Percentiles rank a stretch among this genome's conserved stretches.
Conservation (phyloP, 2,797 vertebrate genomes). For the Hoplostethus atlanticus region DNA sequence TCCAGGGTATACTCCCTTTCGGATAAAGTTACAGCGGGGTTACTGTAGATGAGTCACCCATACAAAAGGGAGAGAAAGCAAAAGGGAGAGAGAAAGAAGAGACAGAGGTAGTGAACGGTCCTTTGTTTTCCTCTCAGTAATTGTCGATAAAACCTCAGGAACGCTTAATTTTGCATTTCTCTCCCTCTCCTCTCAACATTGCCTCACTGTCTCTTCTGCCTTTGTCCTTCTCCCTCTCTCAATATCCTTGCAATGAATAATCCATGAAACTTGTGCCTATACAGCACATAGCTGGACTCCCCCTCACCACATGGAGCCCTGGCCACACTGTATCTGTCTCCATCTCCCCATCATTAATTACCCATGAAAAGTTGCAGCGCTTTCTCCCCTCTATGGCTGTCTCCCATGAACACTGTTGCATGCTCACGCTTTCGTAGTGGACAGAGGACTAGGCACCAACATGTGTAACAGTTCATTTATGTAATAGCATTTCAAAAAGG, state of each 20-base stretch:
- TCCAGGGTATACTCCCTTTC: constrained; percentile 23
- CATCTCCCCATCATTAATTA: constrained; percentile 60
- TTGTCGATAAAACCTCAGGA: constrained; percentile 58
- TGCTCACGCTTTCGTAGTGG: background rate
- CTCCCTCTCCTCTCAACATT: constrained; percentile 24
- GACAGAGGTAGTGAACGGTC: background rate
- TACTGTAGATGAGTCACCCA: constrained; percentile 15
- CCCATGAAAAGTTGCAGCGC: constrained; percentile 59
- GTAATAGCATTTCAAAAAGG: background rate
- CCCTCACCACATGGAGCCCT: constrained; percentile 27
- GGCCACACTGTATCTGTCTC: constrained; percentile 40
- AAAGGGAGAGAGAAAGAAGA: constrained; percentile 9
- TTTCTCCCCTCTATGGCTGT: constrained; percentile 28
- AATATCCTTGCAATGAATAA: constrained; percentile 55
- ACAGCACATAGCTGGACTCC: constrained; percentile 47
- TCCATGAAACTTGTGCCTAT: constrained; percentile 55
- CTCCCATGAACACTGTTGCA: background rate
- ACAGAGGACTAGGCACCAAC: background rate
- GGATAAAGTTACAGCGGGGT: constrained; percentile 53
- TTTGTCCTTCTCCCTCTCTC: constrained; percentile 32
- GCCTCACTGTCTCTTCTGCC: constrained; percentile 11
- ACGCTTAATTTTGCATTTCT: constrained; percentile 48
- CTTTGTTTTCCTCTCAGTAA: constrained; percentile 32
- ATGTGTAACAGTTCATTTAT: background rate
- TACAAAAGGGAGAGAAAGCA: background rate